phyloP scores from a whole-genome alignment of 1,140 invertebrate genomes.

The Pseudomyrmex dendroicus region DNA sequence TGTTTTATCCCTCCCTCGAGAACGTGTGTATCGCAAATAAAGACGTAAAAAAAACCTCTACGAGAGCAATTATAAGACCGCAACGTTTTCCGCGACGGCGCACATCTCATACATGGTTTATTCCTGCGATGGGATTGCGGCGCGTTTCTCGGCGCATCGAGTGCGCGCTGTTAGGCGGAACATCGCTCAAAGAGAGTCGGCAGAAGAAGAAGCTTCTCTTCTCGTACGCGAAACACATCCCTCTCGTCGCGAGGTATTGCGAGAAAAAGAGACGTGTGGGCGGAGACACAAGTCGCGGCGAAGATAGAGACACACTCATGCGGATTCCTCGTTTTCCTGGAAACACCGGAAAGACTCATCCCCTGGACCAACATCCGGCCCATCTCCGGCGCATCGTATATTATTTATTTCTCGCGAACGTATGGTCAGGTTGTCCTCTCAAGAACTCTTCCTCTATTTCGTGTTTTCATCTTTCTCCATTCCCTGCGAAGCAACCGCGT shows the following conservation, averaged over 20 bases:
- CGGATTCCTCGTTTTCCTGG: conserved; percentile 60
- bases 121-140: conserved; percentile 25
- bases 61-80: conserved; percentile 31
- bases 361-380: conserved; percentile 57
- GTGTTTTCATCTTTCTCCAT: conserved; percentile 40
- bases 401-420: conserved; percentile 76
- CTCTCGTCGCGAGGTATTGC: conserved; percentile 13
- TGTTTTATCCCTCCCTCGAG: no score
- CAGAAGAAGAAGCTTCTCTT: conserved; percentile 14
- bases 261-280: not conserved
- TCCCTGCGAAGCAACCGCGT: not conserved
- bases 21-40: not conserved
- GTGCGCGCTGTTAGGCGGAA: conserved; percentile 43
- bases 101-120: conserved; percentile 40
- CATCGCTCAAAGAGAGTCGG: conserved; percentile 55
- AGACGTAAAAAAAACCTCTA: not conserved
- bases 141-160: conserved; percentile 19
- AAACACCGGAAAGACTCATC: conserved; percentile 50
- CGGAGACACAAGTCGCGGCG: conserved; percentile 15
- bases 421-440: conserved; percentile 61
- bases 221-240: not conserved
- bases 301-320: no score
- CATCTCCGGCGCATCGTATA: conserved; percentile 65
- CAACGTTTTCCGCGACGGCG: conserved; percentile 23
- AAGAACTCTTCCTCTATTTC: not conserved